Evolutionary conservation across 2,113 vertebrate species (phyloP).

Genomic region (Mustela nigripes): DNA sequence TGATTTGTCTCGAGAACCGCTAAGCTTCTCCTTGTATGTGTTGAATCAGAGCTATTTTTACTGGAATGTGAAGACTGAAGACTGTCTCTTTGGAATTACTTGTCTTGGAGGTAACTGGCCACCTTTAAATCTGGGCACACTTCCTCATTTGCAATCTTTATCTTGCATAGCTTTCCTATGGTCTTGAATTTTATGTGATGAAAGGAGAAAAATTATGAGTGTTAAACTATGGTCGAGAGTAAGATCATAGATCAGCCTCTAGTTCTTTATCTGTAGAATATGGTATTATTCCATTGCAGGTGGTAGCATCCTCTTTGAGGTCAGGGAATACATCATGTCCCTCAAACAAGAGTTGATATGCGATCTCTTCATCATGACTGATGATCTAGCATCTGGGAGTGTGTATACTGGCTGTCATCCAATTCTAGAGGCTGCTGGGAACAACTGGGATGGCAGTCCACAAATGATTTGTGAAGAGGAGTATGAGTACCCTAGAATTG

Average conservation of each 20-base stretch:
- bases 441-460: background rate
- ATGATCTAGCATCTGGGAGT: background rate
- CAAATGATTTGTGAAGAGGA: background rate
- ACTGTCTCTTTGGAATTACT: background rate
- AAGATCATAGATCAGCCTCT: background rate
- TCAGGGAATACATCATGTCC: background rate
- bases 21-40: background rate
- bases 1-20: background rate
- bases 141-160: conserved; percentile 56
- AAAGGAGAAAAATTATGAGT: conserved; percentile 29
- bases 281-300: background rate
- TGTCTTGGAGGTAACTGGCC: background rate
- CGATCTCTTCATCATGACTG: background rate
- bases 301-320: background rate
- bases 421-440: conserved; percentile 9
- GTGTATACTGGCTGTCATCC: background rate
- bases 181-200: conserved; percentile 35
- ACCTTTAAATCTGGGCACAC: conserved; percentile 26
- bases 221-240: background rate
- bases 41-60: background rate
- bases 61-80: background rate
- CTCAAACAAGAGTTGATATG: conserved; percentile 8
- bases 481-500: background rate
- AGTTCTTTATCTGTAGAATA: conserved; percentile 7
- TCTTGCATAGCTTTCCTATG: background rate